phyloP scores from a whole-genome alignment of 2,113 vertebrate species.

The Lethenteron camtschaticum region DNA sequence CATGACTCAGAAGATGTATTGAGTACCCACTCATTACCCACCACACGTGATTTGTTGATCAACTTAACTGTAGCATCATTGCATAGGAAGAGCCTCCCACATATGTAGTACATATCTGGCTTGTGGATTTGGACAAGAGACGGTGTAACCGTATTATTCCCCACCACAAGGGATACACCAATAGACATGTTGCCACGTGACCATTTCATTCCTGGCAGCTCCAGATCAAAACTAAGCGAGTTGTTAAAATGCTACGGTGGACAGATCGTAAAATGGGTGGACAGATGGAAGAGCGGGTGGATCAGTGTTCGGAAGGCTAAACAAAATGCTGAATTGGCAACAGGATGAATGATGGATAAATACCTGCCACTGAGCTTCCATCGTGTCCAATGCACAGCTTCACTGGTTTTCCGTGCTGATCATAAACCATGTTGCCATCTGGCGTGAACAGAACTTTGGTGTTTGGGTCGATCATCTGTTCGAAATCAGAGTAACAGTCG shows the following conservation, averaged over 20 bases:
- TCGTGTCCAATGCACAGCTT: conserved; percentile 2
- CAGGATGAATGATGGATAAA: neutral
- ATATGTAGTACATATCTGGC: too few relatives aligned
- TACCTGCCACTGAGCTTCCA: neutral
- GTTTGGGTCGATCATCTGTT: conserved; percentile 4
- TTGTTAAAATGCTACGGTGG: neutral
- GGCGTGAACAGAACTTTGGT: neutral
- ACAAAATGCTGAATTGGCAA: neutral
- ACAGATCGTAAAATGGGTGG: neutral
- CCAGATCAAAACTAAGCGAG: neutral
- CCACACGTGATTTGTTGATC: too few relatives aligned
- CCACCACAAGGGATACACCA: too few relatives aligned
- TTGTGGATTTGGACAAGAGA: too few relatives aligned
- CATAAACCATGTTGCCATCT: conserved; percentile 5
- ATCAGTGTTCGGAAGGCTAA: neutral
- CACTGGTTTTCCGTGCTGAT: neutral
- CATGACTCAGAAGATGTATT: too few relatives aligned
- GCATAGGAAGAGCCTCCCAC: too few relatives aligned
- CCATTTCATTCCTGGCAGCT: neutral
- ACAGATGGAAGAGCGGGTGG: neutral
- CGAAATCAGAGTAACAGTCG: neutral
- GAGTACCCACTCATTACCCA: too few relatives aligned
- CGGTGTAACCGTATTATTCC: too few relatives aligned
- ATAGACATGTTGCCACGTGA: too few relatives aligned
- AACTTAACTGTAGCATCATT: too few relatives aligned